Conservation (phyloP, 2,113 vertebrate species). For the Misgurnus mizolepis region DNA sequence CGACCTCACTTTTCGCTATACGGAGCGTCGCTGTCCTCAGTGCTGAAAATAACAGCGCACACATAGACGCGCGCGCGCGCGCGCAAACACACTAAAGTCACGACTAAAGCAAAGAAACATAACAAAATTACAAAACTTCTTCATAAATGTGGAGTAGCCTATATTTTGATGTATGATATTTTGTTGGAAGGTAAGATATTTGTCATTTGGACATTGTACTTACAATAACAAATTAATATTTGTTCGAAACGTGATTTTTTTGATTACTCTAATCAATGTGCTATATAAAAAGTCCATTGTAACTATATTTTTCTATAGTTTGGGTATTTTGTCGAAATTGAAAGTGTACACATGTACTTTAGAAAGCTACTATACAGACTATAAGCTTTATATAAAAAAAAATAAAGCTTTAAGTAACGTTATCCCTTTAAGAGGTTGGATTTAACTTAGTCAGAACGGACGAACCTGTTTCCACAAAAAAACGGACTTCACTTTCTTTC, state of each 20-base stretch:
- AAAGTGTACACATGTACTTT: conserved; percentile 6
- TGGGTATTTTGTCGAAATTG: background rate
- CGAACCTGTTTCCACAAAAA: background rate
- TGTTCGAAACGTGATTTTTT: background rate
- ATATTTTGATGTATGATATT: background rate
- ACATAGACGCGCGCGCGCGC: background rate
- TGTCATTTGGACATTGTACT: background rate
- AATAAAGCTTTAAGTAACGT: too few species aligned
- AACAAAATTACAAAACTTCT: conserved; percentile 5
- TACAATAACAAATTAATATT: background rate
- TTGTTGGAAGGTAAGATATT: background rate
- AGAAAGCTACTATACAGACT: background rate
- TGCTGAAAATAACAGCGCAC: conserved; percentile 17
- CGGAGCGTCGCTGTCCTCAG: conserved; percentile 9
- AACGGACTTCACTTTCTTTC: background rate
- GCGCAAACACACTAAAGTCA: conserved; percentile 16
- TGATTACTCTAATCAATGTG: background rate
- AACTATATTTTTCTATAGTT: too few species aligned
- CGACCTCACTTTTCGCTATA: background rate
- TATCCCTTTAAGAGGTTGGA: too few species aligned
- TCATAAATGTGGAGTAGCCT: background rate
- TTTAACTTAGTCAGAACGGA: background rate
- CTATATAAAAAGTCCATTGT: too few species aligned
- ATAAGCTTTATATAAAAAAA: too few species aligned
- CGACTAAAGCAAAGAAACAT: background rate